A percentile compares a stretch with the other conserved stretches of the same genome.
phyloP scores from a whole-genome alignment of 2,888 invertebrate genomes.

The Acanthosepion esculentum region DNA sequence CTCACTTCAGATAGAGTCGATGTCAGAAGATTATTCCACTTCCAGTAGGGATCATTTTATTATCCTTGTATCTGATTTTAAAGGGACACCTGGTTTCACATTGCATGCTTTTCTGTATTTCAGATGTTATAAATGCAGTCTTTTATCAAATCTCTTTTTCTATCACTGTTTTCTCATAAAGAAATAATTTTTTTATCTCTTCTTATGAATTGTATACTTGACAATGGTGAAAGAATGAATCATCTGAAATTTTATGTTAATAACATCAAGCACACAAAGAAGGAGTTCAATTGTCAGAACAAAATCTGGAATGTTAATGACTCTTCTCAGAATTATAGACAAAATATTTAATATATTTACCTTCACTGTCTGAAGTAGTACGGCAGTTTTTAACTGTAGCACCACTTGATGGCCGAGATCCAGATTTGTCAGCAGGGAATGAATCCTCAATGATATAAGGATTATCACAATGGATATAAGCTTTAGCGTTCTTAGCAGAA shows the following conservation, averaged over 20 bases:
- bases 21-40: no score
- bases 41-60: no score
- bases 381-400: constrained; percentile 40
- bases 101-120: no score
- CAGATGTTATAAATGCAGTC: no score
- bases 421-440: constrained; percentile 50
- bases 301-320: not conserved
- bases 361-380: constrained; percentile 50
- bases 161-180: no score
- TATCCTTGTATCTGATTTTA: no score
- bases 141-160: no score
- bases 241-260: not conserved
- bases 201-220: not conserved
- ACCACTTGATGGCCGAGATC: constrained; percentile 47
- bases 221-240: not conserved
- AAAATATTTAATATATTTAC: constrained; percentile 24
- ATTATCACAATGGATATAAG: constrained; percentile 61
- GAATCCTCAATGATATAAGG: constrained; percentile 57
- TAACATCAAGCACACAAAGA: not conserved
- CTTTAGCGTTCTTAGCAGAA: constrained; percentile 61
- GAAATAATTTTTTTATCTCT: no score
- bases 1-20: no score
- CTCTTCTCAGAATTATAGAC: not conserved
- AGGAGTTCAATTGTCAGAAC: not conserved
- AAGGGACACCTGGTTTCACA: no score